These are phyloP conservation scores for Cyanoramphus novaezelandiae DNA, from an alignment of 2,113 vertebrate species.

Conservation along the genomic window DNA sequence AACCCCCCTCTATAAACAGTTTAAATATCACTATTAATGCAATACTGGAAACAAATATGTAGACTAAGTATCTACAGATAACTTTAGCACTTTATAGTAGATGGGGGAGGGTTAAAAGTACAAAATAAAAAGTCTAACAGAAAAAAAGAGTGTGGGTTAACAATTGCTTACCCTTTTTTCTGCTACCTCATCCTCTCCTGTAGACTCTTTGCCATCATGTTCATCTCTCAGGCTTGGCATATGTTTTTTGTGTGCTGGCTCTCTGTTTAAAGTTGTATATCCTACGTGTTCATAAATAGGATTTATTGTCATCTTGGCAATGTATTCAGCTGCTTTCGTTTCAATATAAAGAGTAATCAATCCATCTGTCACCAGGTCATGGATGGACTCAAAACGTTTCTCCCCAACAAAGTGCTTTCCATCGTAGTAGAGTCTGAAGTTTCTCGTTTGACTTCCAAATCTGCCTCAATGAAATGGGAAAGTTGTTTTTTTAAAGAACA, in stretches of 20 bases:
- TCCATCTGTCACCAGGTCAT: constrained; percentile 89
- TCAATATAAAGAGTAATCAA: constrained; percentile 90
- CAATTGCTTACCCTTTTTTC: constrained; percentile 92
- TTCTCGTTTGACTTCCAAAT: constrained; percentile 89
- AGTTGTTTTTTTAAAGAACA: constrained; percentile 73
- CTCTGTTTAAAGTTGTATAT: constrained; percentile 93
- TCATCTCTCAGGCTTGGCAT: constrained; percentile 83
- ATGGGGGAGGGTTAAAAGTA: not conserved
- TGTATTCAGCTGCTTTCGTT: constrained; percentile 88
- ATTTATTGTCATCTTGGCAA: constrained; percentile 90
- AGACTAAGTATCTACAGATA: constrained; percentile 19
- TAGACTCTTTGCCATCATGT: constrained; percentile 81
- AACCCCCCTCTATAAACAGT: not conserved
- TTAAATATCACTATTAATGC: not conserved
- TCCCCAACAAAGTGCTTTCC: constrained; percentile 89
- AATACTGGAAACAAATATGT: not conserved
- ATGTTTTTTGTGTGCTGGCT: constrained; percentile 90
- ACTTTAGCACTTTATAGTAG: not conserved
- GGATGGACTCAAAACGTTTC: constrained; percentile 88
- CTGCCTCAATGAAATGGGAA: constrained; percentile 80
- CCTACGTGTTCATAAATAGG: constrained; percentile 91
- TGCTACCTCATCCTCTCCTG: constrained; percentile 82
- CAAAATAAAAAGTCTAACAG: constrained; percentile 45
- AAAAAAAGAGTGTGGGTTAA: constrained; percentile 66
- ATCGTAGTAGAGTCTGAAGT: constrained; percentile 89